phyloP scores from a whole-genome alignment of 2,797 vertebrate species.

The Sciurus vulgaris region DNA sequence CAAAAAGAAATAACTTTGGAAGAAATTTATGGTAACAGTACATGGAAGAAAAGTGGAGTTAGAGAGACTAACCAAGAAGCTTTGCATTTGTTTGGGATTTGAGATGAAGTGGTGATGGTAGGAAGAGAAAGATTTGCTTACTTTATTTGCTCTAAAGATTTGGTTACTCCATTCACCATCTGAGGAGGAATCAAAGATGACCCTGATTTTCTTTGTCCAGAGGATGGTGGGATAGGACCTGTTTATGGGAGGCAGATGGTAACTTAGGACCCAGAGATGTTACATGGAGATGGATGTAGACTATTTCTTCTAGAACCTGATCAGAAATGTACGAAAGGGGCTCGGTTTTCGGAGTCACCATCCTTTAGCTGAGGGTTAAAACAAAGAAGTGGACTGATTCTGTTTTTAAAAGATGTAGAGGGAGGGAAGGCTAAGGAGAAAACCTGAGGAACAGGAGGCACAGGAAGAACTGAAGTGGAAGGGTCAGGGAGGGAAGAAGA shows the following conservation, averaged over 20 bases:
- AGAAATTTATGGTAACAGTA: not conserved
- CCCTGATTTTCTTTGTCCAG: not conserved
- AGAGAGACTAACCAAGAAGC: not conserved
- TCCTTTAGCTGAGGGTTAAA: not conserved
- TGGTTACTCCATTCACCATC: not conserved
- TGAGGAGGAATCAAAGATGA: not conserved
- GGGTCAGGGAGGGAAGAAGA: not conserved
- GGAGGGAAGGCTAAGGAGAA: not conserved
- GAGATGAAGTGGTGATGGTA: not conserved
- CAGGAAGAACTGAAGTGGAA: not conserved
- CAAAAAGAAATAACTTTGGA: not conserved
- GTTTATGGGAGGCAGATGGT: not conserved
- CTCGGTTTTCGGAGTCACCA: not conserved
- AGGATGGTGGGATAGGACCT: not conserved
- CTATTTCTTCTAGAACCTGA: not conserved
- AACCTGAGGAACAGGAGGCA: not conserved
- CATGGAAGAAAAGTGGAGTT: not conserved
- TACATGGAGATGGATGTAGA: not conserved
- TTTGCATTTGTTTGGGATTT: not conserved
- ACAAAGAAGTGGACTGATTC: not conserved
- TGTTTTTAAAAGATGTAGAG: not conserved
- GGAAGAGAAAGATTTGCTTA: not conserved
- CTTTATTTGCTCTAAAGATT: not conserved
- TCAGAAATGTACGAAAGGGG: not conserved
- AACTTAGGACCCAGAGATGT: not conserved